Evolutionary conservation across 1,140 invertebrate genomes (phyloP), one percentile per base, ranked within the genome.

Genomic region (Cherax quadricarinatus): DNA sequence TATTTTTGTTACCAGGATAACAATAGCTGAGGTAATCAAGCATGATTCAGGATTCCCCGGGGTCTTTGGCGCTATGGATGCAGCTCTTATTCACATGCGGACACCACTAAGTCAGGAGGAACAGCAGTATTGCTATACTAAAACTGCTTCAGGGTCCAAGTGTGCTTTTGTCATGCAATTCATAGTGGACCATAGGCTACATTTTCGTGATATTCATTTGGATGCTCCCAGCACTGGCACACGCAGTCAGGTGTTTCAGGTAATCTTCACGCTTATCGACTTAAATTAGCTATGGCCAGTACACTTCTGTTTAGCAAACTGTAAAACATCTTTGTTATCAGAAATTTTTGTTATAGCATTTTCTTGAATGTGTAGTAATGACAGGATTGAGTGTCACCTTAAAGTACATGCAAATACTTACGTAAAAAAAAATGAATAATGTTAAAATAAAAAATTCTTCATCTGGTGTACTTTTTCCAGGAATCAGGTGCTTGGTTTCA

Each of bases 241-340:
- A 73, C 70, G 85, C 48, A 78, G 78, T 24, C 62, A 87, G 49
- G 70, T 87, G n/a, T 87, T 87, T 78, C 85, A 87, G 85, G 85
- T 87, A 70, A 70, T 48, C 66, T 86, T 24, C 53, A 18, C 10
- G 5, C 18, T 70, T 18, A 57, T 57, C 53, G 14, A 57, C 53
- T 57, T 57, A 57, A 57, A 57, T 10, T 57, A 57, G 53, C 53
- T 6, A 57, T 57, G 53, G 53, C 14, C 9, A 57, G 14, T 57
- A 14, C 53, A 7, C 53, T 57, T 57, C 53, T 57, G 53, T 14
- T 57, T 57, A 57, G 53, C 53, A 57, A 9, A 57, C 6, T 57
- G 0, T 57, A 57, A 57, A 57, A 9, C 53, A 57, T 57, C 14
- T 57, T 41, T 41, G 30, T 41, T 41, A 41, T 41, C 30, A 41